Evolutionary conservation across 1,140 invertebrate genomes (phyloP), one percentile per base, ranked within the genome.

Genomic region (Drosophila aff.): DNA sequence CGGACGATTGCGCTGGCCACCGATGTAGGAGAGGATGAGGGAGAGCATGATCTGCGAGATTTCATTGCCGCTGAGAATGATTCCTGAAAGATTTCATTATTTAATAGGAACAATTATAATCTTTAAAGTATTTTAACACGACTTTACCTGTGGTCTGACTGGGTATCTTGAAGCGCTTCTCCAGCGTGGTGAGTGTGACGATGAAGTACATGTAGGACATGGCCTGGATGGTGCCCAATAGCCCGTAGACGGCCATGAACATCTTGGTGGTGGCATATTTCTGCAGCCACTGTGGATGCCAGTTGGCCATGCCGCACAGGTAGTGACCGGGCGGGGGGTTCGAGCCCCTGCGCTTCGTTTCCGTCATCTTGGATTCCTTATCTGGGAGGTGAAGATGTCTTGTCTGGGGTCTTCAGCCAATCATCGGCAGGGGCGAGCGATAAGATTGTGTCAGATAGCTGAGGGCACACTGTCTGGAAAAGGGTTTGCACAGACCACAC

Each of bases 201-300:
- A 95, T 93, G 57, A 96, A 95, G 79, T 96, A 96, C 76, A 96
- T 95, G 77, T 95, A 96, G 31, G 95, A 94, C 95, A 96, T 96
- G 38, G 95, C 94, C 76, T 96, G 96, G 1, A 96, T 93, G n/a
- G 96, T 95, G 10, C 95, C 95, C 11, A 96, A 92, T 3, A 96
- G 81, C 9, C 95, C 95, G 76, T 96, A 96, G 13, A 95, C 94
- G 2, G 94, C 82, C 78, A 96, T 94, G 81, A 96, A 96, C 41
- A 91, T 93, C 75, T 94, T 94, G 18, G 95, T 93, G 2, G 94
- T 95, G 43, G 95, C 95, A 66, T 95, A 95, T 74, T 93, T 93
- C 89, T 95, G 95, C 43, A 96, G 86, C 94, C 95, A 96, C 72
- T 91, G 82, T 21, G 96, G 96, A 91, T 95, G 94, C 91, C 94